Base-by-base conservation (phyloP, 2,888 invertebrate genomes). In the Pteria penguin region DNA sequence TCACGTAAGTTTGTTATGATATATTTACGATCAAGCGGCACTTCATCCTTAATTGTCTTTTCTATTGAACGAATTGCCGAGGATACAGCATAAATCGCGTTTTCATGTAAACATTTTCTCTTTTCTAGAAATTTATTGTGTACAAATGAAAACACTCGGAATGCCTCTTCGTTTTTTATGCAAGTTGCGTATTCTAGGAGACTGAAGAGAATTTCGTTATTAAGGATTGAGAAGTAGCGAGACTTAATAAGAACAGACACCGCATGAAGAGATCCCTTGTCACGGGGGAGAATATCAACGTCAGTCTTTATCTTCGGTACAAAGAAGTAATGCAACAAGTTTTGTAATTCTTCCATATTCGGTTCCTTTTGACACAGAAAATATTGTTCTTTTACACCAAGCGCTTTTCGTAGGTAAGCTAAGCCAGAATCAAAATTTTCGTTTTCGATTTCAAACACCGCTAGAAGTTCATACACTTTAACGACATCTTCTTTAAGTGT, bases 391-490 rank as follows among this genome's bases (percentile, higher is more conserved):
- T 72, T 31, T 11, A 54, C 24, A 45, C 27, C 68, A 55, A 52
- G 67, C n/a, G 29, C 36, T 32, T 54, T 29, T 57, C 8, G 8
- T 14, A 45, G 24, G 24, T 8, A 32, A 4, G 45, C 55, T 27
- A 29, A n/a, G 1, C 54, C 65, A 3, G 36, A 33, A 31, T 22
- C 45, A 32, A n/a, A 67, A 8, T 57, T 45, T 4, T 33, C 29
- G 31, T 68, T 27, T 29, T 75, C 74, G 5, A 69, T 45, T 24
- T 52, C 22, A 31, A 32, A 45, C 2, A 58, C 57, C 24, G 55
- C 75, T 18, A 75, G n/a, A 11, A 75, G 58, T 45, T 75, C 65
- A 52, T 33, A 70, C 11, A 61, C 65, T 32, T 65, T 57, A 18
- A 70, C 65, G 29, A 63, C 31, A 11, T 75, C 75, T 18, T 31